These are phyloP conservation scores for Anas flavirostris DNA, from an alignment of 2,797 vertebrate genomes.

Conservation along the genomic window DNA sequence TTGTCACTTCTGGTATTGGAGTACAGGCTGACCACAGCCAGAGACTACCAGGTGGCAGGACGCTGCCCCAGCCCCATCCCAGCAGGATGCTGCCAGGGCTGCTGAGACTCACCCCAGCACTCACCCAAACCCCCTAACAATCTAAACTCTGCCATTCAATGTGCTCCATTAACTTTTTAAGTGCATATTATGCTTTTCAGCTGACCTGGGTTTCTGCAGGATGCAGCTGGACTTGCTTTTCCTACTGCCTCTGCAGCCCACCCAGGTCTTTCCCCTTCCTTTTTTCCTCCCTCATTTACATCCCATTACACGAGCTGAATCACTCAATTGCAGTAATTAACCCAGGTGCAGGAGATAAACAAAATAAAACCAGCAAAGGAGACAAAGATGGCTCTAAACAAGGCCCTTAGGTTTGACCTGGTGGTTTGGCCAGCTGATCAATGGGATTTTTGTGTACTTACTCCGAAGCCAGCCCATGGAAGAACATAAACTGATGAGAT, in stretches of 20 bases:
- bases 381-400: background rate
- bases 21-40: background rate
- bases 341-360: conserved; percentile 51
- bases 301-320: background rate
- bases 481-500: background rate
- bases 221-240: conserved; percentile 62
- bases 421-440: background rate
- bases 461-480: background rate
- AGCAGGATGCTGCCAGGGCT: background rate
- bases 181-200: background rate
- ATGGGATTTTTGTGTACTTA: background rate
- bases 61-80: background rate
- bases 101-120: background rate
- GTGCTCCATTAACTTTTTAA: background rate
- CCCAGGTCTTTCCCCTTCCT: conserved; percentile 41
- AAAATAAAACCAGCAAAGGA: background rate
- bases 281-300: conserved; percentile 17
- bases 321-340: conserved; percentile 49
- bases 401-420: background rate
- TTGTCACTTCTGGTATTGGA: background rate
- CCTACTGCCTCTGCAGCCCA: conserved; percentile 42
- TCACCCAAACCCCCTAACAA: background rate
- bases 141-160: background rate
- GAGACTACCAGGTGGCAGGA: background rate
- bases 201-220: conserved; percentile 47